Evolutionary conservation across 2,797 vertebrate species (phyloP), one percentile per base, ranked within the genome.

Genomic region (Crenichthys baileyi): DNA sequence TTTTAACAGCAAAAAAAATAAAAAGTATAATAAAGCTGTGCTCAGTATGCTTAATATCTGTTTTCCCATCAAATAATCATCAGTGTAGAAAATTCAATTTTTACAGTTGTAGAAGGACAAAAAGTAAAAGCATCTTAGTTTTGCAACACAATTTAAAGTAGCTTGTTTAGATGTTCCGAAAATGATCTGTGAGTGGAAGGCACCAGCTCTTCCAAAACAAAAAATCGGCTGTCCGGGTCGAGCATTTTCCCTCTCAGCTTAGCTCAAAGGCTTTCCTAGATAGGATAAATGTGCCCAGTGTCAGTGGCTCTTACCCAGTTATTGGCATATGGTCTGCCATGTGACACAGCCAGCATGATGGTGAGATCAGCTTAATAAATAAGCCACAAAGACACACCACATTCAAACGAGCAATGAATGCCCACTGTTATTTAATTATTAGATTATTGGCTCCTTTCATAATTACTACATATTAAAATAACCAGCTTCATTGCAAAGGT

Each of bases 291-390:
- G 83, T 82, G 74, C 76, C 73, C 26, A 50, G 85, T 89, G 85
- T 90, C 87, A 72, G 22, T 90, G 84, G 89, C 85, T 8, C 86
- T 79, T 31, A 79, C 84, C 82, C 51, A 48, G 83, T 91, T 92
- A 88, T 85, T 87, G 87, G 77, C 90, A 88, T 86, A 83, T 79
- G 85, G 76, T 63, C 11, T 6, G 58, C 83, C 91, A 83, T 94
- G 94, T 94, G 95, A 95, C 84, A 31, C 84, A 12, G 75, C 73
- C 88, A 87, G 90, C 85, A 84, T 87, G 91, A 90, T 71, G 70
- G 85, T 95, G 94, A 96, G 90, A 91, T 96, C 95, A 94, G 92
- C 90, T 80, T 92, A 86, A 89, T 89, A 72, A 83, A 85, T 79
- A 83, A n/a, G 85, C 84, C 87, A 84, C 87, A 87, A 91, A 92